phyloP scores from a whole-genome alignment of 2,797 vertebrate genomes.

The Falco naumanni region DNA sequence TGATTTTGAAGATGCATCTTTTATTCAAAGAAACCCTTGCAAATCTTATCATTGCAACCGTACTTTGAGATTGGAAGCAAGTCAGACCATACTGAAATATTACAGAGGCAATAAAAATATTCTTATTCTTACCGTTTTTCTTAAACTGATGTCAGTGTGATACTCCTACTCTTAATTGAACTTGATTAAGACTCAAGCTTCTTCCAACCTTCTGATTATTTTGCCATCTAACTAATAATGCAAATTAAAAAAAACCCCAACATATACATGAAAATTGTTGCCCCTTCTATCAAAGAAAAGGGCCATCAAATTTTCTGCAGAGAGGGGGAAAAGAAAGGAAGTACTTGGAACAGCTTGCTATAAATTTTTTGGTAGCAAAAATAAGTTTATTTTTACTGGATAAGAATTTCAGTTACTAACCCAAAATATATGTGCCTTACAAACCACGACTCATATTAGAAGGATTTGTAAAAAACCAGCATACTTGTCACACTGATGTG shows the following conservation, averaged over 20 bases:
- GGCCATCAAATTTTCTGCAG: not conserved
- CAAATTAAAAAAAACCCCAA: not conserved
- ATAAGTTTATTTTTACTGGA: not conserved
- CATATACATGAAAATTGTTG: not conserved
- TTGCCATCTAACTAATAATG: not conserved
- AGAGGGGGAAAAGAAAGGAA: not conserved
- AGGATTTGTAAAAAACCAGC: conserved; percentile 7
- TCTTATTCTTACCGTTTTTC: not conserved
- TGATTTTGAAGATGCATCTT: not conserved
- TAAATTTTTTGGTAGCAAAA: too few relatives aligned
- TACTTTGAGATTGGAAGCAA: not conserved
- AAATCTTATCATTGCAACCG: not conserved
- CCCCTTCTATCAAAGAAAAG: not conserved
- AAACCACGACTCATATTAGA: conserved; percentile 20
- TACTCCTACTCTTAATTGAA: not conserved
- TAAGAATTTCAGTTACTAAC: not conserved
- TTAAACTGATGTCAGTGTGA: not conserved
- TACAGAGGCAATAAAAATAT: not conserved
- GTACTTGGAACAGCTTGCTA: not conserved
- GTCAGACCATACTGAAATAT: not conserved
- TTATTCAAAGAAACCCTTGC: not conserved
- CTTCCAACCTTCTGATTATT: not conserved
- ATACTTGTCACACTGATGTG: conserved; percentile 13
- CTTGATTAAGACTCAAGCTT: not conserved
- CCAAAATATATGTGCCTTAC: not conserved